These are phyloP conservation scores for Zapornia atra DNA, from an alignment of 2,113 vertebrate species.

Conservation along the genomic window DNA sequence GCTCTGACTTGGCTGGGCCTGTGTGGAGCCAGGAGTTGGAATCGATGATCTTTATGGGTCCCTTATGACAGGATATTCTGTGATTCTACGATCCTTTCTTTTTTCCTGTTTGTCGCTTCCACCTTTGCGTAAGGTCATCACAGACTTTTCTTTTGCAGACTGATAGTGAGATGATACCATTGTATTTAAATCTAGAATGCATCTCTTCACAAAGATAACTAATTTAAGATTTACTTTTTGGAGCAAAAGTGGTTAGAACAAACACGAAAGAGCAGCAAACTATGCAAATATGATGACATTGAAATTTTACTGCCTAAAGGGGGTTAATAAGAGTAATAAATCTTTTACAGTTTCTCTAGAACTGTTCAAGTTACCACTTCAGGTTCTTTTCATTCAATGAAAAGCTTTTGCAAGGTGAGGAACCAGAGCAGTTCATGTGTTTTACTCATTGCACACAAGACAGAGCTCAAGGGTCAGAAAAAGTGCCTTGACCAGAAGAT, in stretches of 20 bases:
- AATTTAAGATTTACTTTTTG: not conserved
- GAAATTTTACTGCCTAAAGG: not conserved
- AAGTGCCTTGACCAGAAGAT: not conserved
- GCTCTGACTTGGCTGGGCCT: too few species aligned
- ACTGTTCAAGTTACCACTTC: not conserved
- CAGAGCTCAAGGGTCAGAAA: not conserved
- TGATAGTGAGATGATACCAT: not conserved
- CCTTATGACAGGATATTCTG: too few species aligned
- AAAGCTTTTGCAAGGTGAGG: not conserved
- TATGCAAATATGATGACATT: not conserved
- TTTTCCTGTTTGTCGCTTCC: not conserved
- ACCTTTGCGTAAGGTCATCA: not conserved
- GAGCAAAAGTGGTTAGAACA: not conserved
- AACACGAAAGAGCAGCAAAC: not conserved
- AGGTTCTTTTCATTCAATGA: not conserved
- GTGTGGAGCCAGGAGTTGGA: too few species aligned
- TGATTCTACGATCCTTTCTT: too few species aligned
- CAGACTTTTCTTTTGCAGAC: not conserved
- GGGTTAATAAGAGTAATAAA: not conserved
- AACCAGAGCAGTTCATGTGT: not conserved
- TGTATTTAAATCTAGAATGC: not conserved
- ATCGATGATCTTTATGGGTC: too few species aligned
- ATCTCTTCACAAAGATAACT: not conserved
- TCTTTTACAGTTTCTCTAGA: not conserved
- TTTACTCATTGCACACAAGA: not conserved